Evolutionary conservation across 2,888 invertebrate species (phyloP), one percentile per base, ranked within the genome.

Genomic region (Empis stercorea): DNA sequence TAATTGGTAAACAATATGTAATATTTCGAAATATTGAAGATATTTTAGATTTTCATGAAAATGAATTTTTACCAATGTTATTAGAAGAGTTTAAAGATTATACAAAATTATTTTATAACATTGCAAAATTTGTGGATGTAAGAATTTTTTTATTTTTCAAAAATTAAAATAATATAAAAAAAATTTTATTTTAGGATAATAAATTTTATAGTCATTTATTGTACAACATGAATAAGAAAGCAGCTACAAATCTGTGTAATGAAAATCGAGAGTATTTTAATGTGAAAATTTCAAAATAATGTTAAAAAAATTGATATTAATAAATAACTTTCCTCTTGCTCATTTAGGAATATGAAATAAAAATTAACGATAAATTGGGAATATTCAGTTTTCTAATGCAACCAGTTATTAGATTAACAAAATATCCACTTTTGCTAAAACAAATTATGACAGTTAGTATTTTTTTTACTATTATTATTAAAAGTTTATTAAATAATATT

Each of bases 11-110:
- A 49, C 67, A 68, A 47, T 66, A 64, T 50, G 61, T 64, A 37
- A 83, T 94, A 59, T 92, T 95, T 65, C 91, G 92, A 14, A 95
- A 94, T 67, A 82, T 94, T 45, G 92, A 93, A 65, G 87, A 89
- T 66, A 91, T 95, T 60, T 86, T 83, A 66, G 84, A 89, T 66
- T 95, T 95, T 67, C 94, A 95, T 69, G 58, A 62, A 11, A 60
- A 64, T 49, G 64, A 66, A 48, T 66, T 70, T 51, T 48, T 68
- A 45, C 69, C 69, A 30, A 65, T 65, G 64, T 23, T 69, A 34
- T 55, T 55, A 2, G 54, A 60, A 10, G 65, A 68, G 55, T 58
- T 57, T 15, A 58, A 61, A 9, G 63, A 69, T 53, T 52, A 68
- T 1, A 64, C 61, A 41, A 54, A 57, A 16, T 53, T 69, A 37